These are phyloP conservation scores for Montifringilla adamsi DNA, from an alignment of 2,113 vertebrate genomes.

Conservation along the genomic window DNA sequence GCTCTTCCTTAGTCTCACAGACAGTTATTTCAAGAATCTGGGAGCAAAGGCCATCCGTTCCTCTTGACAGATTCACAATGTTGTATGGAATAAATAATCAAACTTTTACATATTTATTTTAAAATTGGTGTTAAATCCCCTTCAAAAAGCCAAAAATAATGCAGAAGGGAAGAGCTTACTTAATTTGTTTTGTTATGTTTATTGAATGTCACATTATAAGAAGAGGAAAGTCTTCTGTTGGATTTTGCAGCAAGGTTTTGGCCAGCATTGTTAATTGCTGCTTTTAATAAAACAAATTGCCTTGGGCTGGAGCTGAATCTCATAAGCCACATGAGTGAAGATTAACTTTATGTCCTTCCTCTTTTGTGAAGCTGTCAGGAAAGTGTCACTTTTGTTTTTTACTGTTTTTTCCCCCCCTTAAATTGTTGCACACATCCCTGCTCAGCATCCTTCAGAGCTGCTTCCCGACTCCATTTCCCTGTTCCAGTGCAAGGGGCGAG, in stretches of 20 bases:
- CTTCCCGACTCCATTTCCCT: background rate
- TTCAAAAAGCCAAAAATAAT: background rate
- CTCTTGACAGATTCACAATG: background rate
- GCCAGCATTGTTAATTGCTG: background rate
- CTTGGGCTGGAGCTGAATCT: background rate
- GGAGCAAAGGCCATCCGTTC: background rate
- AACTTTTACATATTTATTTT: background rate
- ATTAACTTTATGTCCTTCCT: background rate
- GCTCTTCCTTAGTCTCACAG: background rate
- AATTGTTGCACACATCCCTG: background rate
- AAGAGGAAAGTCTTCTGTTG: background rate
- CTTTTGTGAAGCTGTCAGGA: background rate
- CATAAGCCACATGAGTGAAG: background rate
- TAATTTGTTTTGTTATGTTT: background rate
- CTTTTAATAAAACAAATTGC: background rate
- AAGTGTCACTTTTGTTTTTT: background rate
- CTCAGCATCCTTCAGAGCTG: background rate
- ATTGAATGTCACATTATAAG: background rate
- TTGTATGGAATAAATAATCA: background rate
- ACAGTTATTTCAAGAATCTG: background rate
- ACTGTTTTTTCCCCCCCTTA: background rate
- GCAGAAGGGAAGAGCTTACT: background rate
- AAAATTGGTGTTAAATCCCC: background rate
- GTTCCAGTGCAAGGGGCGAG: background rate
- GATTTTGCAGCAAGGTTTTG: background rate